phyloP scores from a whole-genome alignment of 1,140 invertebrate genomes.

The Eumeta japonica region DNA sequence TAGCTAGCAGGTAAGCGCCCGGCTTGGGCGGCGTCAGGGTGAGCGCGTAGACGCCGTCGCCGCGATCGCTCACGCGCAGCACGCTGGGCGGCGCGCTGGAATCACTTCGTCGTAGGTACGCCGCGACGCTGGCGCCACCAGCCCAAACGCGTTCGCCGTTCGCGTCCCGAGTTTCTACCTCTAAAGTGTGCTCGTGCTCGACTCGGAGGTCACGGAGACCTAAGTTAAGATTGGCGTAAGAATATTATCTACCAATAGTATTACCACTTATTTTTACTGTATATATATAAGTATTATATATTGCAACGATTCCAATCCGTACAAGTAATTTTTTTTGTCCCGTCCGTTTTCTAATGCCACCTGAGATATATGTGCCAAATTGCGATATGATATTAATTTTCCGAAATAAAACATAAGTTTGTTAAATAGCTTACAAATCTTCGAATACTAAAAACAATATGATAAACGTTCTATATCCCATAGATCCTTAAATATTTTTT shows the following conservation, averaged over 20 bases:
- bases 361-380: no score
- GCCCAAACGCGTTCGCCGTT: constrained; percentile 41
- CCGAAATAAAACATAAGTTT: no score
- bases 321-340: no score
- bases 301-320: no score
- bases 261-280: no score
- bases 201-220: constrained; percentile 58
- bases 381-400: no score
- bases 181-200: constrained; percentile 46
- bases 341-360: no score
- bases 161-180: constrained; percentile 35
- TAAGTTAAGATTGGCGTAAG: constrained; percentile 39
- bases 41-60: constrained; percentile 63
- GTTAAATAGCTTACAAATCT: no score
- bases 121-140: constrained; percentile 36
- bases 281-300: no score
- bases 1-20: constrained; percentile 60
- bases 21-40: constrained; percentile 60
- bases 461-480: no score
- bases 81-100: constrained; percentile 53
- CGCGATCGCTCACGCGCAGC: constrained; percentile 59
- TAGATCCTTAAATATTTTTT: no score
- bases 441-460: no score
- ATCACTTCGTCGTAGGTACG: constrained; percentile 40
- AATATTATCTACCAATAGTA: constrained; percentile 1